phyloP scores from a whole-genome alignment of 2,888 invertebrate species.

The Drosophila neonasuta region DNA sequence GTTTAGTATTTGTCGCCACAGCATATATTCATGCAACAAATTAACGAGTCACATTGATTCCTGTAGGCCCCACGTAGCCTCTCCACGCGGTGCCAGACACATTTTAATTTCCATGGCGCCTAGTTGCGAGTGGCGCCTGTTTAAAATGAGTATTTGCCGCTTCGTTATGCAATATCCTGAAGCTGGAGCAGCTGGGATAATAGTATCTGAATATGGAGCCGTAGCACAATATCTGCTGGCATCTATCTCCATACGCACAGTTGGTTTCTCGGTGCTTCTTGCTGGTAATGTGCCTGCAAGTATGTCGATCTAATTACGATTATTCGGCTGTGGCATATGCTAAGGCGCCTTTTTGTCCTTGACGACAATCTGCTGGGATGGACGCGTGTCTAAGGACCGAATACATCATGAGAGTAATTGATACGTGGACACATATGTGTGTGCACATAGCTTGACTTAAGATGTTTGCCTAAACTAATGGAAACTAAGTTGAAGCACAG shows the following conservation, averaged over 20 bases:
- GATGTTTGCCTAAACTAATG: slow-evolving; percentile 9
- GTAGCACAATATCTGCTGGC: background rate
- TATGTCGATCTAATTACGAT: slow-evolving; percentile 68
- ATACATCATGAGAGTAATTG: slow-evolving; percentile 8
- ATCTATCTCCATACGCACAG: slow-evolving; percentile 5
- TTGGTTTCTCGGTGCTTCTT: slow-evolving; percentile 29
- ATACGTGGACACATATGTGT: slow-evolving; percentile 1
- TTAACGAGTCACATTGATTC: slow-evolving; percentile 39
- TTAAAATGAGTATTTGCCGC: slow-evolving; percentile 50
- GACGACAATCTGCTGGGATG: slow-evolving; percentile 1
- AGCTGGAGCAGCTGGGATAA: slow-evolving; percentile 31
- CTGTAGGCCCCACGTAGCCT: slow-evolving; percentile 27
- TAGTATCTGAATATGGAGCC: slow-evolving; percentile 11
- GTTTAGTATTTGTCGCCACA: background rate
- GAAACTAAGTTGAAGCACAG: background rate
- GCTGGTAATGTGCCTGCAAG: slow-evolving; percentile 48
- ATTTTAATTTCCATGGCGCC: slow-evolving; percentile 66
- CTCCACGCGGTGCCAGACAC: slow-evolving; percentile 45
- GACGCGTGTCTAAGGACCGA: slow-evolving; percentile 29
- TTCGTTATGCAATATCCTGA: slow-evolving; percentile 51
- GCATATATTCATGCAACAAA: background rate
- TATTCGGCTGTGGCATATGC: slow-evolving; percentile 52
- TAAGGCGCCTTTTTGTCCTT: slow-evolving; percentile 39
- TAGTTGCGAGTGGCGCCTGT: slow-evolving; percentile 56
- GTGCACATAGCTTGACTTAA: slow-evolving; percentile 9